Evolutionary conservation across 2,797 vertebrate species (phyloP), one percentile per base, ranked within the genome.

Genomic region (Cichlasoma orientale): DNA sequence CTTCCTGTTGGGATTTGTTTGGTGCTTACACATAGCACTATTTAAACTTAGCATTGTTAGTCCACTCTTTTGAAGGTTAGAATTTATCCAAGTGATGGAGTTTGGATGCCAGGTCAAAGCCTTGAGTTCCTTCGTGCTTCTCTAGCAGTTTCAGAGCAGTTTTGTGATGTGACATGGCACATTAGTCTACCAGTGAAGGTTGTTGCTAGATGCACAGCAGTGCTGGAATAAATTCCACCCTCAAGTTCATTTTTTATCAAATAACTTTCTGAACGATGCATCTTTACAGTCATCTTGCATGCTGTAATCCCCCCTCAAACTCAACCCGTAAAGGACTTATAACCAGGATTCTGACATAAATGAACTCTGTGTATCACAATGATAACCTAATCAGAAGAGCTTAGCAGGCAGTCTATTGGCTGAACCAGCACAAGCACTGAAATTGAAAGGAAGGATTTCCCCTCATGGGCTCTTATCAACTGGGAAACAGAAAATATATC

Each of bases 381-480:
- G 70, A 86, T 74, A 78, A 88, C 53, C 75, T 57, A 56, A 69
- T 85, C 81, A 74, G 29, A 72, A 54, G 50, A 77, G 70, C 74
- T 85, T 82, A 72, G 55, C 78, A 72, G 57, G 73, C 38, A 0
- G 18, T 36, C 19, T 74, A 63, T 84, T 83, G 44, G 58, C 78
- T 78, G 47, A 83, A 72, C 55, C 38, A 73, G 53, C 21, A 7
- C 59, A 63, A 53, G 69, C 75, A 78, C 27, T 16, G 9, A 78
- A 80, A 77, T 36, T 68, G 38, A 78, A 77, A 75, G 63, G 25
- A 68, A 81, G 79, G 79, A 44, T 80, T 81, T 57, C 78, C 86
- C 82, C 25, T 36, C 56, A 13, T 33, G 31, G 74, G 78, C 66
- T 83, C 87, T 92, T 94, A 91, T 93, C 91, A 93, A 21, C 79